Evolutionary conservation across 2,797 vertebrate genomes (phyloP), one percentile per base, ranked within the genome.

Genomic region (Pseudopleuronectes americanus): DNA sequence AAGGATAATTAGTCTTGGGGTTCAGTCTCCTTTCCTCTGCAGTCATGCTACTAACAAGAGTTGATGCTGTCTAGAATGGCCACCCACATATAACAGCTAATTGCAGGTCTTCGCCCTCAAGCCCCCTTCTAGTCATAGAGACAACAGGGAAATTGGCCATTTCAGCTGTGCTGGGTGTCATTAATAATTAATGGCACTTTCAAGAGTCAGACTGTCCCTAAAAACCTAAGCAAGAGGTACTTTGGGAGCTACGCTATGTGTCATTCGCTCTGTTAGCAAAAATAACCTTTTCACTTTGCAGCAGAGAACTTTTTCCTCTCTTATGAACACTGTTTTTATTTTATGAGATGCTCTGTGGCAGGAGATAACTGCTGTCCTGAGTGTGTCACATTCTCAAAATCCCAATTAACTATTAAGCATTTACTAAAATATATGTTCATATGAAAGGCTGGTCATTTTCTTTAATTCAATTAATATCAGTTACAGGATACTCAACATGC

Each of bases 1-100:
- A 86, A 82, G 86, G 86, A 85, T 90, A 91, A 92, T 92, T 92
- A 90, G 89, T 87, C 80, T 77, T 87, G 82, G 77, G 89, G 85
- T 91, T 89, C 74, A 69, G 75, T 73, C 87, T 88, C 79, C 77
- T 81, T 85, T 90, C 83, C 89, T 89, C 82, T 84, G 76, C 90
- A 93, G 85, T 90, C 90, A 92, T 92, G 90, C 84, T 87, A 86
- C 87, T 92, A 91, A 92, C 87, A 90, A 87, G 92, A 89, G 87
- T 87, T 79, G 91, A 92, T 91, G 90, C 87, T 86, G 91, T 84
- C 85, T 83, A 74, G 78, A 92, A 91, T 81, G 89, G 93, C 93
- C 92, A 91, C 93, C 92, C 92, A 94, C 91, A 91, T 91, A 92
- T 88, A 91, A 85, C 90, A 89, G 92, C 90, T 94, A 94, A 95